Percentiles rank a stretch among this genome's conserved stretches.
phyloP scores from a whole-genome alignment of 2,888 invertebrate genomes.

The Tetragonula carbonaria region DNA sequence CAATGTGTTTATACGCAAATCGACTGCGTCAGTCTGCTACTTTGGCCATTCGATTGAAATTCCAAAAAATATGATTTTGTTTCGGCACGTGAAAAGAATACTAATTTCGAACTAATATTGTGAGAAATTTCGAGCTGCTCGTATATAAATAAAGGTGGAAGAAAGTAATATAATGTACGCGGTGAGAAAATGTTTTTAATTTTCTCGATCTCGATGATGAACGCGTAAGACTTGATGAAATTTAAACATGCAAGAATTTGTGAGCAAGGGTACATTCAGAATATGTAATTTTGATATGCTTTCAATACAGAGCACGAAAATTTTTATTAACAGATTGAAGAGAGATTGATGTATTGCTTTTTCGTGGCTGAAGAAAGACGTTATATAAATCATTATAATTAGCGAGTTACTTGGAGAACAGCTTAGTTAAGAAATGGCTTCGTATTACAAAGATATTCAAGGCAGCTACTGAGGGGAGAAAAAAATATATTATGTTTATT shows the following conservation, averaged over 20 bases:
- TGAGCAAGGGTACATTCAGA: conserved; percentile 23
- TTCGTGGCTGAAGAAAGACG: not conserved
- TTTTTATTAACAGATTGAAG: not conserved
- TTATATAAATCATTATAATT: not conserved
- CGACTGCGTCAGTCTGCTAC: not conserved
- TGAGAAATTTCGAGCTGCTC: not conserved
- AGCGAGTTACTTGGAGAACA: not conserved
- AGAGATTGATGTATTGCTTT: not conserved
- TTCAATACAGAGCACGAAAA: not conserved
- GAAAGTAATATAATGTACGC: too few relatives aligned
- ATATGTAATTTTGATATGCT: conserved; percentile 39
- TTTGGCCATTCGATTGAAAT: not conserved
- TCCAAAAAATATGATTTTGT: not conserved
- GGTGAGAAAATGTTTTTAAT: too few relatives aligned
- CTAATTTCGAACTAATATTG: not conserved
- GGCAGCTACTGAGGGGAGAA: not conserved
- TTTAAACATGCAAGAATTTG: conserved; percentile 54
- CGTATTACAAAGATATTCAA: not conserved
- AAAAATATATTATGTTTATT: not conserved
- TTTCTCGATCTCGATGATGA: conserved; percentile 1
- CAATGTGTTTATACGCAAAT: conserved; percentile 39
- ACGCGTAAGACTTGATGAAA: conserved; percentile 35
- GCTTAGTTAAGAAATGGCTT: rapidly evolving
- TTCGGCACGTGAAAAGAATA: not conserved
- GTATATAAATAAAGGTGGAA: not conserved